A percentile compares a stretch with the other conserved stretches of the same genome.
These are phyloP conservation scores for Scarus forsteni DNA, from an alignment of 2,797 vertebrate genomes.

Conservation along the genomic window DNA sequence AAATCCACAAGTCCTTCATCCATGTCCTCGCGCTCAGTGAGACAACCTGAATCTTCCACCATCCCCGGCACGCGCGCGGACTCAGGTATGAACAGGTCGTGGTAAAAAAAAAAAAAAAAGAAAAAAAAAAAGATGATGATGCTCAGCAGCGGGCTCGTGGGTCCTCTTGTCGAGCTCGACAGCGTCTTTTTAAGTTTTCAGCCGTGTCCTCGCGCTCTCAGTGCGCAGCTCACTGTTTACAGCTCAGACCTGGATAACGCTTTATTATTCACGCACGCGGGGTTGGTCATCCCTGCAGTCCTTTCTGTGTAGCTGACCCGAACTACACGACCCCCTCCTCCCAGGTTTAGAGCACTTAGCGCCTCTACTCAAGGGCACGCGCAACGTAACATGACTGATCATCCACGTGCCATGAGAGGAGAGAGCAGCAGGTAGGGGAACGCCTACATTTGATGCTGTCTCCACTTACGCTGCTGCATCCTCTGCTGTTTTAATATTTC, in stretches of 20 bases:
- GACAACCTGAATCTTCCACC: constrained; percentile 12
- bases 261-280: constrained; percentile 29
- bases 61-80: constrained; percentile 2
- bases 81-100: constrained; percentile 47
- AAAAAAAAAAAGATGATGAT: neutral
- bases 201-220: constrained; percentile 3
- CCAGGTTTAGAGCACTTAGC: constrained; percentile 7
- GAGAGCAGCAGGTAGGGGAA: neutral
- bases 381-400: constrained; percentile 39
- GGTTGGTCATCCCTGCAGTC: constrained; percentile 49
- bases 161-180: constrained; percentile 44
- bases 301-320: neutral
- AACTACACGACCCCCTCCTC: constrained; percentile 4
- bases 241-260: constrained; percentile 8
- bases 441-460: neutral
- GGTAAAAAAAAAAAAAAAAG: no score
- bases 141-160: constrained; percentile 20
- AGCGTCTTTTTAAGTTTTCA: constrained; percentile 56
- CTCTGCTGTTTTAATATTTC: constrained; percentile 28
- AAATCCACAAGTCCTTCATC: constrained; percentile 63
- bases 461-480: neutral
- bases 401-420: constrained; percentile 49
- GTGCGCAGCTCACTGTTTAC: neutral
- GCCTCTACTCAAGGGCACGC: constrained; percentile 17
- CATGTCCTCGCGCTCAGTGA: constrained; percentile 23